These are phyloP conservation scores for Porites divaricata DNA, from an alignment of 92 coral and sea anemone species.

Conservation along the genomic window DNA sequence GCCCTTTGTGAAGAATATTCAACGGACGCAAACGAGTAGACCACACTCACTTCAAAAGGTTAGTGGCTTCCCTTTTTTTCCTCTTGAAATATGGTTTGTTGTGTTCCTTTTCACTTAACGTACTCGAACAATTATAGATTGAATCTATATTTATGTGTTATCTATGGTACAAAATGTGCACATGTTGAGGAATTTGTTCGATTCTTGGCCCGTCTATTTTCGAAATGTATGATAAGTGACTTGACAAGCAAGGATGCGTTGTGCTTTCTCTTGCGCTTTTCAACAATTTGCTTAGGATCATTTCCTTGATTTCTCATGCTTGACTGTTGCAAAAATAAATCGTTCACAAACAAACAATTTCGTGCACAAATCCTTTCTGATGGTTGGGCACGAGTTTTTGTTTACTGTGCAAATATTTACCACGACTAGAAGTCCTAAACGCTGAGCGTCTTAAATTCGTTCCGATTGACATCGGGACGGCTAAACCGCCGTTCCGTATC, in stretches of 20 bases:
- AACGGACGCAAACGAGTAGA: constrained; percentile 29
- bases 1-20: constrained; percentile 48
- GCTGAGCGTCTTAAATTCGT: background rate
- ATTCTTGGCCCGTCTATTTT: constrained; percentile 6
- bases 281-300: constrained; percentile 23
- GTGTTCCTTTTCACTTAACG: constrained; percentile 30
- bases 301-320: constrained; percentile 44
- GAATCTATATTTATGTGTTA: background rate
- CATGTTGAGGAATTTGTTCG: constrained; percentile 45
- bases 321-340: constrained; percentile 38
- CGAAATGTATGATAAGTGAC: background rate
- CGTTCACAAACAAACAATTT: constrained; percentile 51
- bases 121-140: constrained; percentile 34
- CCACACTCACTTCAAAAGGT: constrained; percentile 33
- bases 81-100: constrained; percentile 41
- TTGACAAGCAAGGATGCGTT: background rate
- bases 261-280: background rate
- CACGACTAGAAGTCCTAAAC: background rate
- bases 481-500: constrained; percentile 55
- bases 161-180: background rate
- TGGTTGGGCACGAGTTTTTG: constrained; percentile 44
- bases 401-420: constrained; percentile 39
- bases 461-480: constrained; percentile 15
- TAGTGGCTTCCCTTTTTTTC: constrained; percentile 23
- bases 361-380: constrained; percentile 42